These are phyloP conservation scores for Sebastes steindachneri DNA, from an alignment of 2,797 vertebrate genomes.

Conservation along the genomic window DNA sequence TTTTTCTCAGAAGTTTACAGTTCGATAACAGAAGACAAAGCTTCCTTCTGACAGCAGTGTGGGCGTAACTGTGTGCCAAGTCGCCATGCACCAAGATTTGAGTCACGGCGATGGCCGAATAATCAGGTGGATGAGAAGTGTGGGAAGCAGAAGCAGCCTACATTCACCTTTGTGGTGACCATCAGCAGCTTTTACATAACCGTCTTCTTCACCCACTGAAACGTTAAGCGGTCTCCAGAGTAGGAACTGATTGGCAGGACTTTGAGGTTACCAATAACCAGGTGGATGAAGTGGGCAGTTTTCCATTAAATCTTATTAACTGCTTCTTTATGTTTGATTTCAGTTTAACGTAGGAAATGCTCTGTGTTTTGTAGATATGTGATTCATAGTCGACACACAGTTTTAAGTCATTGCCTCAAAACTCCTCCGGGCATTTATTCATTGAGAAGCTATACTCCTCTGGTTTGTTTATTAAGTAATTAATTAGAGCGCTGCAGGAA, in stretches of 20 bases:
- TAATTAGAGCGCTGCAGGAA: constrained; percentile 24
- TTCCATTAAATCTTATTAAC: not conserved
- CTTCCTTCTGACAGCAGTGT: constrained; percentile 58
- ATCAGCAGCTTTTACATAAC: constrained; percentile 43
- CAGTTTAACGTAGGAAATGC: not conserved
- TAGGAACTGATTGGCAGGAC: constrained; percentile 25
- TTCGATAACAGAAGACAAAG: constrained; percentile 40
- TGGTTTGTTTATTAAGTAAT: constrained; percentile 25
- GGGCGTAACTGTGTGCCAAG: constrained; percentile 53
- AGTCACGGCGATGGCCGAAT: constrained; percentile 53
- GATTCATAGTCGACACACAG: not conserved
- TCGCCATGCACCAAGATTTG: constrained; percentile 51
- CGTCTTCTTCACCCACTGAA: constrained; percentile 10
- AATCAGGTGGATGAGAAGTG: constrained; percentile 56
- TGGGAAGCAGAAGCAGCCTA: constrained; percentile 48
- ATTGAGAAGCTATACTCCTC: not conserved
- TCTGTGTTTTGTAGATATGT: not conserved
- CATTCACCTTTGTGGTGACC: constrained; percentile 35
- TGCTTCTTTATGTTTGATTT: not conserved
- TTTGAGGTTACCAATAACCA: constrained; percentile 2
- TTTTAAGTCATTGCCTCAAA: not conserved
- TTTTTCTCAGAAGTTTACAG: constrained; percentile 8
- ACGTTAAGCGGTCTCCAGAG: not conserved
- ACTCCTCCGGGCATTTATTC: constrained; percentile 3
- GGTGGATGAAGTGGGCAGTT: not conserved